These are phyloP conservation scores for Atta colombica DNA, from an alignment of 1,140 invertebrate species.

Conservation along the genomic window DNA sequence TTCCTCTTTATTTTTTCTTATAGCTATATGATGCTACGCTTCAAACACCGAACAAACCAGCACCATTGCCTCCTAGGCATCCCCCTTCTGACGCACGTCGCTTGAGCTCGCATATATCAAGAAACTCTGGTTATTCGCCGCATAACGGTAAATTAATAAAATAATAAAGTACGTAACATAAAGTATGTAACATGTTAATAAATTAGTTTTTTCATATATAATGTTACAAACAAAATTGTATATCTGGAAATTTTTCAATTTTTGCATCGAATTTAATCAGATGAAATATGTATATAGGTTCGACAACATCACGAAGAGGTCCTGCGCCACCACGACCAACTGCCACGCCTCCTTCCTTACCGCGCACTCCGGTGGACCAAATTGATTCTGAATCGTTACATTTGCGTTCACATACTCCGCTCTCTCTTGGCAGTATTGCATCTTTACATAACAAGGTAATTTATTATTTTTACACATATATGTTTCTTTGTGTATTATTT, in stretches of 20 bases:
- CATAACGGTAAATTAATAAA: slow-evolving; percentile 84
- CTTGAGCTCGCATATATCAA: slow-evolving; percentile 86
- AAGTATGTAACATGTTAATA: background rate
- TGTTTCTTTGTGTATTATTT: background rate
- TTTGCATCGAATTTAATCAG: background rate
- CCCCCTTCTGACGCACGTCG: slow-evolving; percentile 88
- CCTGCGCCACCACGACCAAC: slow-evolving; percentile 87
- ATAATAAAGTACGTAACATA: background rate
- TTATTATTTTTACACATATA: background rate
- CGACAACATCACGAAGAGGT: slow-evolving; percentile 85
- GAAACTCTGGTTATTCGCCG: slow-evolving; percentile 87
- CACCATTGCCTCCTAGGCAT: slow-evolving; percentile 88
- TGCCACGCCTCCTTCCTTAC: slow-evolving; percentile 87
- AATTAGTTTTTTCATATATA: background rate
- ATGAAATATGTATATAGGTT: slow-evolving; percentile 79
- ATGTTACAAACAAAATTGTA: slow-evolving; percentile 4
- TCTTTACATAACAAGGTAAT: slow-evolving; percentile 91
- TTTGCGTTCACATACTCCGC: slow-evolving; percentile 89
- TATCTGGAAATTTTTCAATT: background rate
- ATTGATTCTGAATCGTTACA: slow-evolving; percentile 86
- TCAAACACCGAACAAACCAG: slow-evolving; percentile 88
- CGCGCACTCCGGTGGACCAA: slow-evolving; percentile 86
- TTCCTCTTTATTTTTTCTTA: background rate
- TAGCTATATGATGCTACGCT: slow-evolving; percentile 81
- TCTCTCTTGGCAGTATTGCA: slow-evolving; percentile 91